These are phyloP conservation scores for Talpa occidentalis DNA, from an alignment of 2,113 vertebrate genomes.

Conservation along the genomic window DNA sequence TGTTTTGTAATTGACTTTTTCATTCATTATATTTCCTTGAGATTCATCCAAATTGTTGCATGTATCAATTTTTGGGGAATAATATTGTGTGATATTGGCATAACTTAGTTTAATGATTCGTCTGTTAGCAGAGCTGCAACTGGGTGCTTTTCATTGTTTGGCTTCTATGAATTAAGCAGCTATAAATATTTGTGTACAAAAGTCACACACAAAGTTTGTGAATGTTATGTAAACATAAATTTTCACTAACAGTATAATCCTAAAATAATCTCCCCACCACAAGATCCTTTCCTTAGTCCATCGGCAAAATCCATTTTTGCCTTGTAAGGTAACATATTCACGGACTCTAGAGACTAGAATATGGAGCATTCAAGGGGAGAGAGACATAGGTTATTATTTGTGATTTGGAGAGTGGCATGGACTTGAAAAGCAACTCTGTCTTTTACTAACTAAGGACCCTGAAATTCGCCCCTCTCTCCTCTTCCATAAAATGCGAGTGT, in stretches of 20 bases:
- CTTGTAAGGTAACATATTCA: neutral
- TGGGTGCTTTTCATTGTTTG: neutral
- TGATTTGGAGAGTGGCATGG: neutral
- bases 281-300: neutral
- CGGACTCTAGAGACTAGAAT: neutral
- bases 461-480: neutral
- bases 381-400: neutral
- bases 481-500: neutral
- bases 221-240: neutral
- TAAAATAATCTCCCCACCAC: neutral
- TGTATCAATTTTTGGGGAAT: neutral
- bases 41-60: neutral
- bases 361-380: neutral
- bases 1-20: neutral
- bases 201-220: neutral
- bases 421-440: constrained; percentile 26
- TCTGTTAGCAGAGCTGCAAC: no score
- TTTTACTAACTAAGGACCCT: neutral
- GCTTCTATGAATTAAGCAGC: neutral
- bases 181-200: neutral
- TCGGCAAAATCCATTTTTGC: neutral
- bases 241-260: neutral
- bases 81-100: neutral
- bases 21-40: neutral
- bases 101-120: neutral